Percentiles rank a stretch among this genome's conserved stretches.
Conservation (phyloP, 2,888 invertebrate species). For the Heliconius cydno region DNA sequence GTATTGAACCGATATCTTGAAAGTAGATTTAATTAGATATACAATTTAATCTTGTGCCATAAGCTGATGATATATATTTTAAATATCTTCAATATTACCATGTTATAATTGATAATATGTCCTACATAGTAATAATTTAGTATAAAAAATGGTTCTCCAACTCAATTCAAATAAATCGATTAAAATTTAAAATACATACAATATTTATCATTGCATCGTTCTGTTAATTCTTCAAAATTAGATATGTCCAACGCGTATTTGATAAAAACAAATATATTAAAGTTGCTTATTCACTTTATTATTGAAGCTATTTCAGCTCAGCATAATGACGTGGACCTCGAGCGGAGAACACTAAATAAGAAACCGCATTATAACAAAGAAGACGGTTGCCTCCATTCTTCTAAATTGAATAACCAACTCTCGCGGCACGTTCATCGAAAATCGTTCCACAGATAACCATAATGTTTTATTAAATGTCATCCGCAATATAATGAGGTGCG, state of each 20-base stretch:
- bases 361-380: constrained; percentile 24
- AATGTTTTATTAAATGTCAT: constrained; percentile 83
- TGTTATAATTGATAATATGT: too few relatives aligned
- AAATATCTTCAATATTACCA: too few relatives aligned
- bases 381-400: constrained; percentile 33
- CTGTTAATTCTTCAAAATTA: background rate
- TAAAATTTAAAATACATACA: background rate
- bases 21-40: background rate
- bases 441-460: constrained; percentile 71
- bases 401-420: constrained; percentile 44
- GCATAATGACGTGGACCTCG: background rate
- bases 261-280: background rate
- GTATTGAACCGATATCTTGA: background rate
- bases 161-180: too few relatives aligned
- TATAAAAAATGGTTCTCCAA: too few relatives aligned
- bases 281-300: background rate
- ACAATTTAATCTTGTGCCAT: background rate
- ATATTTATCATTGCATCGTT: background rate
- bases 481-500: constrained; percentile 83
- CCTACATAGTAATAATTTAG: too few relatives aligned
- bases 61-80: background rate
- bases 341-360: constrained; percentile 21
- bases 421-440: constrained; percentile 69
- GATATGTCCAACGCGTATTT: background rate
- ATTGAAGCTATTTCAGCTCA: constrained; percentile 4